phyloP scores from a whole-genome alignment of 2,113 vertebrate genomes.

The Nycticebus coucang region DNA sequence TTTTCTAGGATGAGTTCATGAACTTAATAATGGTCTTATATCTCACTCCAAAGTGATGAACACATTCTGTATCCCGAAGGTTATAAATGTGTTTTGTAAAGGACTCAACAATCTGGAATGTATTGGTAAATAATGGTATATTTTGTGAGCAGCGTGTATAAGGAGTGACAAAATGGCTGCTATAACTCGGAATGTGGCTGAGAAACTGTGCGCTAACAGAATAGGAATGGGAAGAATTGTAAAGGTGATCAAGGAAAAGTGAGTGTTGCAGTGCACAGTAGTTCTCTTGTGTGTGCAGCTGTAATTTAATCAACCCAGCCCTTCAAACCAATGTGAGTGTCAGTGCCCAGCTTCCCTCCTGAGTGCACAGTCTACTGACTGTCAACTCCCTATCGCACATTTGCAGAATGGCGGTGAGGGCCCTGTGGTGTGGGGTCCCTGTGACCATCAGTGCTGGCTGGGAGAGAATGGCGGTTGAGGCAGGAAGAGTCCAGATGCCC shows the following conservation, averaged over 20 bases:
- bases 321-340: background rate
- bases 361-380: fast-evolving
- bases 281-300: too few species aligned
- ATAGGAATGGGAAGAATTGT: background rate
- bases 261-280: too few species aligned
- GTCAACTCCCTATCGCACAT: too few species aligned
- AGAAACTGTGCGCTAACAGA: background rate
- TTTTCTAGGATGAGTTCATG: too few species aligned
- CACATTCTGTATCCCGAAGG: background rate
- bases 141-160: background rate
- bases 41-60: background rate
- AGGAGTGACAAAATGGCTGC: background rate
- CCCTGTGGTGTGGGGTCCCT: too few species aligned
- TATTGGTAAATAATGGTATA: background rate
- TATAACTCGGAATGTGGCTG: too few species aligned
- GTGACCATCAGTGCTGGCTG: background rate
- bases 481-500: fast-evolving
- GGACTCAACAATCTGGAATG: background rate
- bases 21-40: background rate
- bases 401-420: background rate
- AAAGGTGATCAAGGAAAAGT: too few species aligned
- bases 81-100: background rate
- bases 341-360: background rate
- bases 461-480: background rate
- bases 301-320: too few species aligned